A percentile compares a stretch with the other conserved stretches of the same genome.
Evolutionary conservation across 2,113 vertebrate genomes (phyloP).

Genomic region (Amphilophus citrinellus): DNA sequence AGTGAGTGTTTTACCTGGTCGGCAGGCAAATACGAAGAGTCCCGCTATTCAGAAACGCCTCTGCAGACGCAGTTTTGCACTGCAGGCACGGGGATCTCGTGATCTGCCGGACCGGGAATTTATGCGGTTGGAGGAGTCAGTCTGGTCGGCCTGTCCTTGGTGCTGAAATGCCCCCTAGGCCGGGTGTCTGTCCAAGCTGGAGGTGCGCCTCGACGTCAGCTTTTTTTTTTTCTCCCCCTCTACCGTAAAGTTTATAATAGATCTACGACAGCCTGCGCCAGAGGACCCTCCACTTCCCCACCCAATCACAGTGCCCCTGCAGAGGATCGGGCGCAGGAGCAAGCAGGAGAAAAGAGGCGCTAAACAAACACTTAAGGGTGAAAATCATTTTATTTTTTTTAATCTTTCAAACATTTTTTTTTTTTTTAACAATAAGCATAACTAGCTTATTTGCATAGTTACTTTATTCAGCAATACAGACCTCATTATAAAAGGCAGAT

Average conservation of each 20-base stretch:
- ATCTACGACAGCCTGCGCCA: background rate
- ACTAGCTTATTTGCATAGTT: slow-evolving; percentile 50
- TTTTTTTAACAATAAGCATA: background rate
- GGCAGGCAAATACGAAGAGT: background rate
- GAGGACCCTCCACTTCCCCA: background rate
- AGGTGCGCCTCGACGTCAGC: slow-evolving; percentile 73
- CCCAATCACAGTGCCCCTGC: background rate
- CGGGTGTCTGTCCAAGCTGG: slow-evolving; percentile 68
- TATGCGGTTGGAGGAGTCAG: slow-evolving; percentile 26
- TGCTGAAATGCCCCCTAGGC: slow-evolving; percentile 23
- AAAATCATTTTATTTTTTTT: slow-evolving; percentile 40
- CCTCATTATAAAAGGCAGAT: slow-evolving; percentile 50
- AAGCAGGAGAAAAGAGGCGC: background rate
- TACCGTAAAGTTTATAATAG: slow-evolving; percentile 77
- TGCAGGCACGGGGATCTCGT: background rate
- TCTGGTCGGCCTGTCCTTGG: slow-evolving; percentile 61
- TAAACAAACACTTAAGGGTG: background rate
- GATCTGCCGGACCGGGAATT: background rate
- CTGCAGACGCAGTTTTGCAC: background rate
- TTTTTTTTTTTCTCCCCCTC: background rate
- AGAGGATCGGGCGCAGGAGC: background rate
- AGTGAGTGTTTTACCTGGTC: slow-evolving; percentile 30
- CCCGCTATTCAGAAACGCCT: background rate
- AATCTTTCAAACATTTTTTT: slow-evolving; percentile 11
- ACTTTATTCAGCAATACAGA: slow-evolving; percentile 33